A percentile compares a stretch with the other conserved stretches of the same genome.
These are phyloP conservation scores for Ahaetulla prasina DNA, from an alignment of 2,113 vertebrate species.

Conservation along the genomic window DNA sequence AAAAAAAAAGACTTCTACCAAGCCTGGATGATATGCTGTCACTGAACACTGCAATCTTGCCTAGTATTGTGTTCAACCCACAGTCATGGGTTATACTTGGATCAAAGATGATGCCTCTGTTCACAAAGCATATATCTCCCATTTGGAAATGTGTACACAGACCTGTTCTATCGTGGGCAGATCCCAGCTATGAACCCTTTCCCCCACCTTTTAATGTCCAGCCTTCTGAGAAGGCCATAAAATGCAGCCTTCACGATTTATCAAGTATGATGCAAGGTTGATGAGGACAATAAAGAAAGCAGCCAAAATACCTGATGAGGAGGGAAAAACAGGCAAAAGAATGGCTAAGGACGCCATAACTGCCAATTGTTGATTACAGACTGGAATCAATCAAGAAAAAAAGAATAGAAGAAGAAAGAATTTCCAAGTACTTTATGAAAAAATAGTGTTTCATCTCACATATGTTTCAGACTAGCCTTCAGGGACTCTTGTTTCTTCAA, in stretches of 20 bases:
- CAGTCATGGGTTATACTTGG: background rate
- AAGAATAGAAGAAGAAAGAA: background rate
- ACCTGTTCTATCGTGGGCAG: background rate
- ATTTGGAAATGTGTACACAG: background rate
- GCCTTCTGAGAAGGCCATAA: background rate
- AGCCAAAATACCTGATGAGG: background rate
- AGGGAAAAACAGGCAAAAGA: background rate
- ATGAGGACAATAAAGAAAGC: background rate
- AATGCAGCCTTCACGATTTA: background rate
- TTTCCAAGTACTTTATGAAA: background rate
- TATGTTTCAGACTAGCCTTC: background rate
- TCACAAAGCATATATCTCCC: background rate
- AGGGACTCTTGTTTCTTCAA: background rate
- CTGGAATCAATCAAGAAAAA: background rate
- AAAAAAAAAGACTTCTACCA: background rate
- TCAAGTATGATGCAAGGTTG: background rate
- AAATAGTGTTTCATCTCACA: background rate
- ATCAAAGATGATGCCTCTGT: background rate
- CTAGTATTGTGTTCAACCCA: background rate
- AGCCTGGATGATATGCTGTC: background rate
- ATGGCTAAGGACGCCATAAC: too few species aligned
- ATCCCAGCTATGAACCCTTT: background rate
- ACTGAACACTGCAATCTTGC: background rate
- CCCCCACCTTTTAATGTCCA: background rate
- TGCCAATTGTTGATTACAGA: background rate